A percentile compares a stretch with the other conserved stretches of the same genome.
Evolutionary conservation across 2,113 vertebrate genomes (phyloP).

Genomic region (Conger conger): DNA sequence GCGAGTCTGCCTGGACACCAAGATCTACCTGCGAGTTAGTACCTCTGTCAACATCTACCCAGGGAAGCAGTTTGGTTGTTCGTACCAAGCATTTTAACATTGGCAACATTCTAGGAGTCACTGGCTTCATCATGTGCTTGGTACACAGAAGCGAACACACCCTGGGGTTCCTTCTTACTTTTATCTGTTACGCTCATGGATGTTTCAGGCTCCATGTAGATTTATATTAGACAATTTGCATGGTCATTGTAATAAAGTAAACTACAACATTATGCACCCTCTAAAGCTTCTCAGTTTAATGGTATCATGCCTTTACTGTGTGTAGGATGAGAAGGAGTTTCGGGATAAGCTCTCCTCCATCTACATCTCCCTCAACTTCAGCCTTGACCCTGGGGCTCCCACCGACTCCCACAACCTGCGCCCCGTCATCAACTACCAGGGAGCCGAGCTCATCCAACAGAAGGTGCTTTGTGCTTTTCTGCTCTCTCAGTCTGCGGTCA

Average conservation of each 20-base stretch:
- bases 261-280: background rate
- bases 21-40: constrained; percentile 81
- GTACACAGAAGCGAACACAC: background rate
- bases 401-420: constrained; percentile 73
- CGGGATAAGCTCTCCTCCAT: constrained; percentile 90
- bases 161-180: background rate
- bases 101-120: no score
- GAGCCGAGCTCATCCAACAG: constrained; percentile 74
- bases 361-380: constrained; percentile 82
- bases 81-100: background rate
- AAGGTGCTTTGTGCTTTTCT: constrained; percentile 67
- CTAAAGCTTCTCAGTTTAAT: background rate
- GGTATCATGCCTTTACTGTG: background rate
- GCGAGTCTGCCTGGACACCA: constrained; percentile 73
- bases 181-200: background rate
- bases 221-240: background rate
- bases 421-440: constrained; percentile 83
- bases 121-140: background rate
- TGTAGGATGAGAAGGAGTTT: constrained; percentile 86
- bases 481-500: background rate
- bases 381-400: constrained; percentile 74
- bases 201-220: background rate
- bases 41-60: background rate
- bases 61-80: background rate
- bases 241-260: background rate